Conservation (phyloP, 2,797 vertebrate species). For the Hephaestus fuliginosus region DNA sequence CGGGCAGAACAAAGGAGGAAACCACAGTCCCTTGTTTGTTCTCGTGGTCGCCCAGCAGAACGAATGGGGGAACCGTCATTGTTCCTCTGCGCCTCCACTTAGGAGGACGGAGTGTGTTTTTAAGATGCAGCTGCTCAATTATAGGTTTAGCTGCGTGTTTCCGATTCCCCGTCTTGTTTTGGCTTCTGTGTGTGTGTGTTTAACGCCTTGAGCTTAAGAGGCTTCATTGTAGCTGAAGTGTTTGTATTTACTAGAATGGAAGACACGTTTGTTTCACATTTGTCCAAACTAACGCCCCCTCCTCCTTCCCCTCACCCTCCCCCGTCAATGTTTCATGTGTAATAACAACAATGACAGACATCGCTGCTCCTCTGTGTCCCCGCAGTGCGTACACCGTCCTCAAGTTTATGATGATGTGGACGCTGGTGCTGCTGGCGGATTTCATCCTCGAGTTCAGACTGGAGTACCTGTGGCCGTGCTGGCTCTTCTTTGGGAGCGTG, state of each 20-base stretch:
- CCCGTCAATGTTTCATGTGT: neutral
- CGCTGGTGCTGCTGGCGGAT: conserved; percentile 88
- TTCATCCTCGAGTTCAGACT: conserved; percentile 89
- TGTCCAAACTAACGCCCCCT: neutral
- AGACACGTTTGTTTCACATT: neutral
- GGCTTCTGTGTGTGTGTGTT: conserved; percentile 9
- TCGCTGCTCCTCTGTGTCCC: neutral
- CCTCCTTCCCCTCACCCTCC: too few relatives aligned
- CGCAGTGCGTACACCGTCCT: conserved; percentile 87
- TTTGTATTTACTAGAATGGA: conserved; percentile 11
- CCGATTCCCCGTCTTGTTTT: neutral
- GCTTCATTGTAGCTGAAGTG: neutral
- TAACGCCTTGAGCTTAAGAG: neutral
- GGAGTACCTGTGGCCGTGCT: conserved; percentile 91
- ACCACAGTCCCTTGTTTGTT: conserved; percentile 69
- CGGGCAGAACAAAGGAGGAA: conserved; percentile 85
- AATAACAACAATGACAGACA: neutral
- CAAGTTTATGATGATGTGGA: conserved; percentile 89
- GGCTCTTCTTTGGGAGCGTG: conserved; percentile 89
- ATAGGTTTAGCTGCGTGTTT: conserved; percentile 4
- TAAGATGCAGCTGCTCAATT: conserved; percentile 64
- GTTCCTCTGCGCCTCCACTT: conserved; percentile 39
- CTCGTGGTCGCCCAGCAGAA: conserved; percentile 56
- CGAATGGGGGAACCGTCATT: conserved; percentile 55
- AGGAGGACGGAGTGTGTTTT: conserved; percentile 32